Conservation (phyloP, 2,797 vertebrate genomes). For the Sarcophilus harrisii region DNA sequence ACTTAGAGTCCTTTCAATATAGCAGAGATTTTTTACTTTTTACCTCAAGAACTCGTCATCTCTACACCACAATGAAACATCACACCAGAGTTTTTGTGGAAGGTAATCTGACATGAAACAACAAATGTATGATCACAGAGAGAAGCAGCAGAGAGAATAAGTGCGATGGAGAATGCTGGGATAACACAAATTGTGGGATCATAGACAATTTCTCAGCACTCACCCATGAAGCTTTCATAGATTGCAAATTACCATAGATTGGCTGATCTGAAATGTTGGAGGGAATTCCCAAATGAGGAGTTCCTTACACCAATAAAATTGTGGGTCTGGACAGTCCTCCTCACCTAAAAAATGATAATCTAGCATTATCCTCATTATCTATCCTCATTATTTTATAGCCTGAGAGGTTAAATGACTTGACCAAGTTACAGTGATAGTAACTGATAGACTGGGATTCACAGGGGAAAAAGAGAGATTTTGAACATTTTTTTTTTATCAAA, state of each 20-base stretch:
- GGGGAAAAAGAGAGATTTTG: neutral
- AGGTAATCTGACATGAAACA: neutral
- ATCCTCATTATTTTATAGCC: neutral
- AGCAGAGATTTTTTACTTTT: neutral
- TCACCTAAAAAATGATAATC: neutral
- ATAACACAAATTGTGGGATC: neutral
- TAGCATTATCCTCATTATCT: neutral
- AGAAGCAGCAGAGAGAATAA: neutral
- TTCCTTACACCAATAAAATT: neutral
- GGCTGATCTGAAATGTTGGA: neutral
- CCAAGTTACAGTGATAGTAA: neutral
- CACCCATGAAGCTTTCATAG: neutral
- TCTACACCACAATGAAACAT: neutral
- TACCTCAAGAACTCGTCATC: neutral
- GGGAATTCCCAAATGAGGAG: neutral
- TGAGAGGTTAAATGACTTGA: neutral
- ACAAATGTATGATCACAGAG: neutral
- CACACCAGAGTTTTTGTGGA: neutral
- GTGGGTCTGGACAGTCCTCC: neutral
- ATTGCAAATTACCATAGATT: neutral
- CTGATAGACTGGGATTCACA: neutral
- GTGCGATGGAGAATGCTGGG: neutral
- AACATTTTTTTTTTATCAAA: neutral
- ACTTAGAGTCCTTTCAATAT: neutral
- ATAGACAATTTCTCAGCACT: neutral